Percentiles rank a stretch among this genome's conserved stretches.
Evolutionary conservation across 1,140 invertebrate species (phyloP).

Genomic region (Mya arenaria): DNA sequence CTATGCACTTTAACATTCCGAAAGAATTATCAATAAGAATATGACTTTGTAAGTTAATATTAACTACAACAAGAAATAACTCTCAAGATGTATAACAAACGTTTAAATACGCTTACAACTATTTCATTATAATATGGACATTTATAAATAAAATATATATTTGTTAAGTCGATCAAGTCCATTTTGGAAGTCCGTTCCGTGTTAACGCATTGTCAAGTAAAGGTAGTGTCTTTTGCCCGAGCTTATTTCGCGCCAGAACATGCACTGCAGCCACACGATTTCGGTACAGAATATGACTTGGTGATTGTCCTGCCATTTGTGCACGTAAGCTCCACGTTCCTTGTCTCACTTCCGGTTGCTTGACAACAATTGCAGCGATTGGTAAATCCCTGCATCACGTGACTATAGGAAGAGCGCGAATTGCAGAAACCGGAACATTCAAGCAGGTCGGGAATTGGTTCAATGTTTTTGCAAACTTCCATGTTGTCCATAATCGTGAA

Average conservation of each 20-base stretch:
- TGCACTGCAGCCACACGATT: slow-evolving; percentile 58
- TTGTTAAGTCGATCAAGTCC: too few relatives aligned
- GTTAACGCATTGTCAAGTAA: too few relatives aligned
- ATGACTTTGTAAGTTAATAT: too few relatives aligned
- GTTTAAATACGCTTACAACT: too few relatives aligned
- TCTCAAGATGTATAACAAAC: too few relatives aligned
- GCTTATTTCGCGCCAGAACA: slow-evolving; percentile 53
- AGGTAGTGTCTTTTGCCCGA: too few relatives aligned
- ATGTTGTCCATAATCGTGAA: slow-evolving; percentile 54
- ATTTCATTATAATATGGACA: too few relatives aligned
- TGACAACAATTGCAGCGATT: slow-evolving; percentile 65
- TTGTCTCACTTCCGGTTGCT: slow-evolving; percentile 41
- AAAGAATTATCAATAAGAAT: too few relatives aligned
- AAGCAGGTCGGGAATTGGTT: slow-evolving; percentile 57
- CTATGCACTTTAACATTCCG: too few relatives aligned
- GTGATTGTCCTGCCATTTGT: slow-evolving; percentile 53
- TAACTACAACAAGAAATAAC: too few relatives aligned
- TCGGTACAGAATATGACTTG: slow-evolving; percentile 56
- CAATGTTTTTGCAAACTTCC: slow-evolving; percentile 57
- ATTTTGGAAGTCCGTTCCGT: too few relatives aligned
- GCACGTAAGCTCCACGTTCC: slow-evolving; percentile 55
- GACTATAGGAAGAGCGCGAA: slow-evolving; percentile 54
- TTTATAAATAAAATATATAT: too few relatives aligned
- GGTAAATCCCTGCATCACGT: slow-evolving; percentile 56
- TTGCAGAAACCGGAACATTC: slow-evolving; percentile 63